A percentile compares a stretch with the other conserved stretches of the same genome.
phyloP scores from a whole-genome alignment of 2,113 vertebrate species.

The Stigmatopora argus region DNA sequence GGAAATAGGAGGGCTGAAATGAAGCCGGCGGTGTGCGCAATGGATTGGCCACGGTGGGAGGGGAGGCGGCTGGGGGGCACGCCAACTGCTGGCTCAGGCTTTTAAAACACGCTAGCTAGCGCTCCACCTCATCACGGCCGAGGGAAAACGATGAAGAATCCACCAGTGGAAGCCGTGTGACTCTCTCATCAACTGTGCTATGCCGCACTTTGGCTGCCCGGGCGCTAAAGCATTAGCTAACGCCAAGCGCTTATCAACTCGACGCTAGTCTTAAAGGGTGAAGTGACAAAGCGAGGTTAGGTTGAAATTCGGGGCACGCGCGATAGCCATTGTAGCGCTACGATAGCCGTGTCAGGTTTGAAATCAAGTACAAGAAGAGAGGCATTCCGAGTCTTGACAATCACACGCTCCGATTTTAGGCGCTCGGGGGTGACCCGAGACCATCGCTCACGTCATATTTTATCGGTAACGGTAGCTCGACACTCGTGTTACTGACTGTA shows the following conservation, averaged over 20 bases:
- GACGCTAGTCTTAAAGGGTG: neutral
- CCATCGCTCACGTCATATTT: too few species aligned
- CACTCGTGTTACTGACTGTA: too few species aligned
- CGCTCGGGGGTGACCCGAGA: neutral
- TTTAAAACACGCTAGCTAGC: constrained; percentile 31
- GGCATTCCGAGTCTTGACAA: neutral
- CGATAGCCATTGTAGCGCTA: neutral
- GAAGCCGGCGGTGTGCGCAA: constrained; percentile 49
- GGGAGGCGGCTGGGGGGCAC: constrained; percentile 8
- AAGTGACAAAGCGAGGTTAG: neutral
- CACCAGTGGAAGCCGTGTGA: constrained; percentile 61
- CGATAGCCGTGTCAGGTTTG: neutral
- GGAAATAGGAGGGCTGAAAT: constrained; percentile 50
- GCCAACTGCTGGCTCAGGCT: constrained; percentile 43
- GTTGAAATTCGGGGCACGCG: neutral
- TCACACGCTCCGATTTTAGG: neutral
- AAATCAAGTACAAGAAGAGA: neutral
- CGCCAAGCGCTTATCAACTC: neutral
- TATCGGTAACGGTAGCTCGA: too few species aligned
- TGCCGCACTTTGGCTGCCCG: constrained; percentile 67
- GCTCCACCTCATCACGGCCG: constrained; percentile 52
- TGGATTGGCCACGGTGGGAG: constrained; percentile 52
- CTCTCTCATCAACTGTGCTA: constrained; percentile 67
- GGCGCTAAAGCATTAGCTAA: constrained; percentile 67
- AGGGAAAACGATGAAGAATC: constrained; percentile 61